A percentile compares a stretch with the other conserved stretches of the same genome.
Conservation (phyloP, 2,888 invertebrate species). For the Cataglyphis livida region DNA sequence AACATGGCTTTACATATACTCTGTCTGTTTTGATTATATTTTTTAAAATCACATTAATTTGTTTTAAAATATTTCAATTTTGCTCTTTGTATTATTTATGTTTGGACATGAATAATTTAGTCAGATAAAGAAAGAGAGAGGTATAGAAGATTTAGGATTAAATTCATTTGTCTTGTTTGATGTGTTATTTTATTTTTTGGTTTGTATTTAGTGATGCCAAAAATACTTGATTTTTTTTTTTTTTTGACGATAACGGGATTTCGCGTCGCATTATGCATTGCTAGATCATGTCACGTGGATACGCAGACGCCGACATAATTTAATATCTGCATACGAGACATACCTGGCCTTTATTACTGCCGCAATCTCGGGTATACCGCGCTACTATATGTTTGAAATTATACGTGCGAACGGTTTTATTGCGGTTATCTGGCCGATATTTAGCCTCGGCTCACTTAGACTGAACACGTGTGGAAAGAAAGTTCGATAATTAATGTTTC, state of each 20-base stretch:
- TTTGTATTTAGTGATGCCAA: neutral
- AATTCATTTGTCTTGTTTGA: slow-evolving; percentile 1
- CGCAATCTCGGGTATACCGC: slow-evolving; percentile 38
- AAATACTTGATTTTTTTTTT: slow-evolving; percentile 30
- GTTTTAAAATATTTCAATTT: neutral
- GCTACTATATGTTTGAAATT: slow-evolving; percentile 44
- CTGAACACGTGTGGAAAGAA: slow-evolving; percentile 6
- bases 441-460: slow-evolving; percentile 8
- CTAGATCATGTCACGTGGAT: neutral
- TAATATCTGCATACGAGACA: slow-evolving; percentile 42
- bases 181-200: slow-evolving; percentile 21
- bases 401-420: slow-evolving; percentile 43
- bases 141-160: neutral
- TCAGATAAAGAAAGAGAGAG: neutral
- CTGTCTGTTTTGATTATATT: neutral
- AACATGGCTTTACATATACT: neutral
- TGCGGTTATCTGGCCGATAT: slow-evolving; percentile 47
- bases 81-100: neutral
- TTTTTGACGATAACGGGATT: slow-evolving; percentile 19
- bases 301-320: slow-evolving; percentile 16
- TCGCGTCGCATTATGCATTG: neutral
- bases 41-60: neutral
- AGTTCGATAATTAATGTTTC: slow-evolving; percentile 30
- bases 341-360: slow-evolving; percentile 43
- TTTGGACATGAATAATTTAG: neutral